Conservation (phyloP, 2,113 vertebrate genomes). For the Echinops telfairi region DNA sequence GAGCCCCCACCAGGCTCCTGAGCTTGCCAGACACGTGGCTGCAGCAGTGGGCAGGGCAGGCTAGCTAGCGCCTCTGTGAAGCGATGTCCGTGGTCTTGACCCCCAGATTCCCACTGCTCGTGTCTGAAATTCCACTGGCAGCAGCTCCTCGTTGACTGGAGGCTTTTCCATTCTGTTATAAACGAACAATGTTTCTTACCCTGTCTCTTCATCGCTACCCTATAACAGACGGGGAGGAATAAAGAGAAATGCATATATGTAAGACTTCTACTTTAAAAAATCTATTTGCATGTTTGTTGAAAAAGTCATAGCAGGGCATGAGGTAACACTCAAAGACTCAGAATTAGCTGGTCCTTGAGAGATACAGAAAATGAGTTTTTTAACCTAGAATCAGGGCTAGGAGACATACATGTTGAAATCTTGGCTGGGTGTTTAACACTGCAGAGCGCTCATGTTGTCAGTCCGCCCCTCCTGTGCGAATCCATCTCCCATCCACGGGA, state of each 20-base stretch:
- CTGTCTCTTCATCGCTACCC: not conserved
- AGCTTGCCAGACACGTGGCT: not conserved
- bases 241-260: not conserved
- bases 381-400: not conserved
- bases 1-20: too few relatives aligned
- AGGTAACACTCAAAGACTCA: not conserved
- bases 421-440: not conserved
- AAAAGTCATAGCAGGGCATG: not conserved
- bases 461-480: not conserved
- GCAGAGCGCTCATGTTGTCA: not conserved
- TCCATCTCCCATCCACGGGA: not conserved
- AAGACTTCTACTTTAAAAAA: not conserved
- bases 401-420: not conserved
- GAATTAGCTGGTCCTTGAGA: not conserved
- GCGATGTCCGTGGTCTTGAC: not conserved
- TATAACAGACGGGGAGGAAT: not conserved
- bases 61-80: not conserved
- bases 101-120: not conserved
- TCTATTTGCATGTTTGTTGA: not conserved
- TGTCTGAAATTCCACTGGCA: not conserved
- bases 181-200: not conserved
- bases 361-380: not conserved
- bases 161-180: not conserved
- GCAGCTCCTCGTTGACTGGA: not conserved
- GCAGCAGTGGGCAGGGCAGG: fast-evolving